Conservation (phyloP, 37 sponge, comb jelly and placozoan species). For the Aphrocallistes beatrix region DNA sequence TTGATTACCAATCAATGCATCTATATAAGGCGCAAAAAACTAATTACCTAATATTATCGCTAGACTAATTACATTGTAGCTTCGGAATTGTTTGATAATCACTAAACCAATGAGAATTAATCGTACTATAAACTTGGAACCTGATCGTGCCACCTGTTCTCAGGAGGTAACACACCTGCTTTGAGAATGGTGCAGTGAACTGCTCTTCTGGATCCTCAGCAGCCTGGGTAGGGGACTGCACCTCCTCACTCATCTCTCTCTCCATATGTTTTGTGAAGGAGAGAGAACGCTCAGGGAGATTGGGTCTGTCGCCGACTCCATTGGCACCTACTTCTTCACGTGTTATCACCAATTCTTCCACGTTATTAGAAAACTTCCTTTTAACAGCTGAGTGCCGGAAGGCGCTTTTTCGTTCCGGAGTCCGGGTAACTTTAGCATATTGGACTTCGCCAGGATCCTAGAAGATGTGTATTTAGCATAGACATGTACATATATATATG, state of each 20-base stretch:
- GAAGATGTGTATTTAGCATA: neutral
- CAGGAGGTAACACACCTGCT: neutral
- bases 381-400: slow-evolving; percentile 16
- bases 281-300: neutral
- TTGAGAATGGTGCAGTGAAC: neutral
- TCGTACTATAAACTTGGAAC: no score
- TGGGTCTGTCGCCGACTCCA: neutral
- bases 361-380: neutral
- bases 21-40: no score
- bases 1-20: no score
- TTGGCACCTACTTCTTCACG: neutral
- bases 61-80: no score
- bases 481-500: neutral
- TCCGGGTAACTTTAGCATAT: neutral
- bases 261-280: no score
- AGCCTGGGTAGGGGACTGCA: neutral
- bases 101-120: no score
- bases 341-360: slow-evolving; percentile 3
- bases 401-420: neutral
- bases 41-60: no score
- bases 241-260: neutral
- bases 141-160: no score
- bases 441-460: neutral
- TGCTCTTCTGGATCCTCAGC: neutral
- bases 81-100: no score